Evolutionary conservation across 2,113 vertebrate genomes (phyloP).

Genomic region (Hystrix cristata): DNA sequence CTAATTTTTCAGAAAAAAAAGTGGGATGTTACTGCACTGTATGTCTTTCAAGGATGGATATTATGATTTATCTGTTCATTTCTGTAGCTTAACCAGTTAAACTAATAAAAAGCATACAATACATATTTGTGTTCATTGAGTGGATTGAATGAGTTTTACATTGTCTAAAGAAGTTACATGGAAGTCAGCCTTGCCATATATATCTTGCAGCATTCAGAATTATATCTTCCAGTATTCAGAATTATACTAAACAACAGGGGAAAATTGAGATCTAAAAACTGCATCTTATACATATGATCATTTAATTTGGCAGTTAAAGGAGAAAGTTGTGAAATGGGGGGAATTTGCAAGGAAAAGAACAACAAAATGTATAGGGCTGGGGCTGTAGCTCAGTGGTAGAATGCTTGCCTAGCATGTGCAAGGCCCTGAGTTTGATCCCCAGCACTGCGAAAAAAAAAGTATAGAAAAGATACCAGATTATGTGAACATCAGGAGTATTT

Average conservation of each 20-base stretch:
- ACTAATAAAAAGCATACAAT: not conserved
- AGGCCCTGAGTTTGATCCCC: not conserved
- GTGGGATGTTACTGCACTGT: not conserved
- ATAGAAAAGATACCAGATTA: not conserved
- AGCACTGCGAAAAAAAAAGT: not conserved
- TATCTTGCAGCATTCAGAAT: conserved; percentile 26
- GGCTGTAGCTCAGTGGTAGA: not conserved
- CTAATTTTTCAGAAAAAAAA: conserved; percentile 46
- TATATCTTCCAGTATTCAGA: conserved; percentile 18
- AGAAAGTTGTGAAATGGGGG: conserved; percentile 39
- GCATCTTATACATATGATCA: not conserved
- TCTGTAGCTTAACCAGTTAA: conserved; percentile 21
- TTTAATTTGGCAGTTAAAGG: conserved; percentile 27
- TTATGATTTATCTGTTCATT: conserved; percentile 58
- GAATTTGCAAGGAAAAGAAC: not conserved
- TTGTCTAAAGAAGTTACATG: not conserved
- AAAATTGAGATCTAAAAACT: conserved; percentile 39
- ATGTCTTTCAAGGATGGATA: not conserved
- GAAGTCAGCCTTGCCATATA: not conserved
- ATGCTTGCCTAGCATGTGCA: no score
- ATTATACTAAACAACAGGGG: not conserved
- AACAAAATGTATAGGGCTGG: not conserved
- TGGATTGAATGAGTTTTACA: conserved; percentile 39
- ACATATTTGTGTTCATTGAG: conserved; percentile 16
- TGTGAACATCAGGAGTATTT: conserved; percentile 4